phyloP scores from a whole-genome alignment of 2,888 invertebrate species.

The Trissoscelio sp. region DNA sequence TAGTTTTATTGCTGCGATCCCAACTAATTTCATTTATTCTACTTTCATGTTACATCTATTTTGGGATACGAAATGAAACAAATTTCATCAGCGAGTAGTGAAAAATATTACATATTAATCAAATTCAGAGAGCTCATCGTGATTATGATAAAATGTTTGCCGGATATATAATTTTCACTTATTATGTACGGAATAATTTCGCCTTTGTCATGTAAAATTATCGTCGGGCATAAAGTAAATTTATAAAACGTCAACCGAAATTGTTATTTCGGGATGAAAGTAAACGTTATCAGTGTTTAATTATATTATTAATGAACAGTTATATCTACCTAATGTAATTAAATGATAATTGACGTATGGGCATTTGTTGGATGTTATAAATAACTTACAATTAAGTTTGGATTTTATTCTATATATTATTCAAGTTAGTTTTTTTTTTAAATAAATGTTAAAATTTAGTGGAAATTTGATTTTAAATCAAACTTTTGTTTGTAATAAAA shows the following conservation, averaged over 20 bases:
- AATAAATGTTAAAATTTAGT: no score
- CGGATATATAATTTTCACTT: conserved; percentile 8
- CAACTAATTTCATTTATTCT: conserved; percentile 16
- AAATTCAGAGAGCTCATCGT: not conserved
- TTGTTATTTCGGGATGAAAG: conserved; percentile 14
- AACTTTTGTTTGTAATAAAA: no score
- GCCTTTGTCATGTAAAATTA: conserved; percentile 34
- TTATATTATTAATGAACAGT: conserved; percentile 22
- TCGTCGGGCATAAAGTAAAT: conserved; percentile 10
- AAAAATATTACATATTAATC: not conserved
- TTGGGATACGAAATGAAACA: not conserved
- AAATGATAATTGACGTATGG: no score
- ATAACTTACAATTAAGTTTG: no score
- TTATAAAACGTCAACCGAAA: conserved; percentile 17
- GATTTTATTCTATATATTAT: no score
- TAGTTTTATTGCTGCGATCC: conserved; percentile 10
- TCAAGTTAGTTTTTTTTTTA: no score
- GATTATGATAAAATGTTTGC: conserved; percentile 4
- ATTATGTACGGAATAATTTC: conserved; percentile 11
- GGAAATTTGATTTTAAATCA: no score
- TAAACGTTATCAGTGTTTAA: conserved; percentile 14
- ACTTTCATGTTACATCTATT: not conserved
- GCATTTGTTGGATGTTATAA: no score
- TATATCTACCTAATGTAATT: not conserved
- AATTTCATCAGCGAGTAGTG: not conserved